Base-by-base conservation (phyloP, 2,113 vertebrate genomes). In the Leptocoma aspasia region DNA sequence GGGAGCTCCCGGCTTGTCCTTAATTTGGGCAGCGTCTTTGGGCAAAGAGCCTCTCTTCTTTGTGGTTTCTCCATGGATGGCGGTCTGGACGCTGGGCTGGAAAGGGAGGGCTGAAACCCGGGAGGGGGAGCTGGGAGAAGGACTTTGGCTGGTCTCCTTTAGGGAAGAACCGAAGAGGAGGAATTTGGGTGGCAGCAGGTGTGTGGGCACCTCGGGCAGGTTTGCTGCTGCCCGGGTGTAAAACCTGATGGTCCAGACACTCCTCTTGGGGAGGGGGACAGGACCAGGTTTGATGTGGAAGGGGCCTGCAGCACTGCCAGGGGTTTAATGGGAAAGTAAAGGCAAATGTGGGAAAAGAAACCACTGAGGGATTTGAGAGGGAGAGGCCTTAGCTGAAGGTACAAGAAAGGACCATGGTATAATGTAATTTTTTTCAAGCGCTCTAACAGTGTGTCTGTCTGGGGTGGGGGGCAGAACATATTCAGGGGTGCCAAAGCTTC, bases 1-100 rank as follows among this genome's bases (percentile, higher is more conserved):
- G 4, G 56, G 50, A 81, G 83, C 79, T 83, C 79, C 56, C 2
- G 2, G 59, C 72, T 70, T 13, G 1, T 61, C 52, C 89, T 66
- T 86, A 80, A 90, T 81, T 93, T 50, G 85, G 89, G 69, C 87
- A 87, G 82, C 13, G 17, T 49, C 90, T 92, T 63, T 26, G 86
- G 79, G 82, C 24, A 2, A 56, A 71, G n/a, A 80, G 44, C 11
- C 39, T 82, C 71, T 54, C 20, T 20, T 68, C 82, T 33, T 49
- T 82, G 90, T 24, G 93, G 75, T 80, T 92, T 82, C 63, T 45
- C 78, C 45, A 1, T 0, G 28, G 57, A 27, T 2, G 33, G 70
- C 0, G 7, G 28, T 23, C 16, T 23, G 68, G 66, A 47, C 41
- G 65, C 60, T 49, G 75, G 75, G 77, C 22, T 57, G 82, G 57